These are phyloP conservation scores for Mionectes olivaceus DNA, from an alignment of 2,797 vertebrate species.

Conservation along the genomic window DNA sequence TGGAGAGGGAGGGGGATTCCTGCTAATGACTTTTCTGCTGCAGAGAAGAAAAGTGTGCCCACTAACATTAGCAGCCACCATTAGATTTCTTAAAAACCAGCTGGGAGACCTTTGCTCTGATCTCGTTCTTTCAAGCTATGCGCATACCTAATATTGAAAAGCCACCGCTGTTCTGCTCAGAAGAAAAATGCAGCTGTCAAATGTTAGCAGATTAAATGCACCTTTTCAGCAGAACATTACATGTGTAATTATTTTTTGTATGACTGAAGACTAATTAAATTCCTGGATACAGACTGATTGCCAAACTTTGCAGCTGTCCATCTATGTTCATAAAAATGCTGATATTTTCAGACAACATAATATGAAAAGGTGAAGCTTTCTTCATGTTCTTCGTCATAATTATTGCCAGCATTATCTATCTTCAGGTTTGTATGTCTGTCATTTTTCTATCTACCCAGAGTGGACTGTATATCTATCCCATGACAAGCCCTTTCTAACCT, in stretches of 20 bases:
- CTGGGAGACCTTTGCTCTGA: constrained; percentile 65
- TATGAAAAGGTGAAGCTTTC: constrained; percentile 35
- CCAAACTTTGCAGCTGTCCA: constrained; percentile 63
- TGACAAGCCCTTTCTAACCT: constrained; percentile 6
- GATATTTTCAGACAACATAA: constrained; percentile 31
- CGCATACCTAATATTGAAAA: constrained; percentile 69
- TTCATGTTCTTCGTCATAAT: constrained; percentile 47
- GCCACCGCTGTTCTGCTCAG: constrained; percentile 36
- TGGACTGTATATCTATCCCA: neutral
- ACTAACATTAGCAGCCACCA: constrained; percentile 33
- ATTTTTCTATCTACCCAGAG: neutral
- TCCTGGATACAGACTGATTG: constrained; percentile 65
- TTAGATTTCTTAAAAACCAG: constrained; percentile 63
- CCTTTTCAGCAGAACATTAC: constrained; percentile 71
- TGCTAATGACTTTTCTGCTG: constrained; percentile 31
- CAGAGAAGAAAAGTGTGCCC: constrained; percentile 49
- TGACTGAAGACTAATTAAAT: constrained; percentile 73
- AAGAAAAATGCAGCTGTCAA: constrained; percentile 79
- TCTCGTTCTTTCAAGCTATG: constrained; percentile 71
- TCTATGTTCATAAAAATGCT: constrained; percentile 56
- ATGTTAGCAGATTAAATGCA: constrained; percentile 73
- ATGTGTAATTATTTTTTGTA: constrained; percentile 77
- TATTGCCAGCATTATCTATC: constrained; percentile 1
- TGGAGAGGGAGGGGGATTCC: constrained; percentile 15
- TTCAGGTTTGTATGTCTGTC: neutral